Evolutionary conservation across 2,797 vertebrate genomes (phyloP), one percentile per base, ranked within the genome.

Genomic region (Epinephelus coioides): DNA sequence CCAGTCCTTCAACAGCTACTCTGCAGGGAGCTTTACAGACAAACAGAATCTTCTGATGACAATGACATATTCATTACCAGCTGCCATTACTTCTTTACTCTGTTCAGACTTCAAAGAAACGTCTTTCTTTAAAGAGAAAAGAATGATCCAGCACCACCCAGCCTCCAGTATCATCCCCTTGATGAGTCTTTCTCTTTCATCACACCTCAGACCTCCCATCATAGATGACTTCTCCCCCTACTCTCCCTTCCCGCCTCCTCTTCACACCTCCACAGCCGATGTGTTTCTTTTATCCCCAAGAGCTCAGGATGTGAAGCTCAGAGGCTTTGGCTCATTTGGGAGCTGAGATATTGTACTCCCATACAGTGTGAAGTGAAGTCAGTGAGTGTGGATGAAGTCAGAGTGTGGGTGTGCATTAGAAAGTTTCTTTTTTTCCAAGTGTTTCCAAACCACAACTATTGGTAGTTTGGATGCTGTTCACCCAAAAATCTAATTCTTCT

Each of bases 161-260:
- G 51, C 38, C 47, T 61, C 69, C 44, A 19, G 60, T 63, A 73
- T 74, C 49, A 21, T 72, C 70, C 73, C 23, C 27, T 30, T 14
- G 25, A 47, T 38, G 27, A 43, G 53, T 55, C 30, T 68, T 43
- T 67, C 44, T 78, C 69, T 88, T 91, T 89, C 56, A 84, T 90
- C 60, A 17, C 15, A n/a, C 47, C 47, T 83, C 71, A 77, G 59
- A 56, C 21, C 55, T 34, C 44, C 60, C 46, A 63, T 72, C 14
- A 18, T 7, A 21, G 61, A 51, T 49, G 79, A 76, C 79, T 73
- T 59, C 69, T 69, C 44, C 66, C 38, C 54, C 68, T 62, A 30
- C 40, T 21, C n/a, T 60, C 53, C n/a, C 34, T 15, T 40, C 30
- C 43, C 19, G 34, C 38, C 46, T 51, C 19, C 34, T 46, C 46